Percentiles rank a stretch among this genome's conserved stretches.
phyloP scores from a whole-genome alignment of 1,140 invertebrate species.

The Melanaphis sacchari region DNA sequence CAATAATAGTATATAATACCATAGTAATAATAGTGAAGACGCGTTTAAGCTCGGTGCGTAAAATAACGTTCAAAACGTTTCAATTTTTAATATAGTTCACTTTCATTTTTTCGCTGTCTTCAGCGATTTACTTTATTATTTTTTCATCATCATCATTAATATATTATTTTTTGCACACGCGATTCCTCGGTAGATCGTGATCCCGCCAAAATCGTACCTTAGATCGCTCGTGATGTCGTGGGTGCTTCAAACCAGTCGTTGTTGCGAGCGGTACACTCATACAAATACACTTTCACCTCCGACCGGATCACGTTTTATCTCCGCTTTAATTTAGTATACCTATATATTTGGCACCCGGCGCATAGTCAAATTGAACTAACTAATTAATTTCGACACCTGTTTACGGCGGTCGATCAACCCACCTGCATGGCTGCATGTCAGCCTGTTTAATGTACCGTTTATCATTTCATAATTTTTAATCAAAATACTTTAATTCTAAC shows the following conservation, averaged over 20 bases:
- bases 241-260: slow-evolving; percentile 45
- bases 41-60: background rate
- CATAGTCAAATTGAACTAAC: background rate
- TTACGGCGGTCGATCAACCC: slow-evolving; percentile 28
- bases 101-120: slow-evolving; percentile 37
- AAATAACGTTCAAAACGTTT: background rate
- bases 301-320: slow-evolving; percentile 49
- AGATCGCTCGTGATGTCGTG: slow-evolving; percentile 37
- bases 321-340: background rate
- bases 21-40: background rate
- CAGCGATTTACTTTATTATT: slow-evolving; percentile 12
- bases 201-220: slow-evolving; percentile 41
- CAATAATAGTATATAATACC: background rate
- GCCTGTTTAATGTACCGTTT: slow-evolving; percentile 6
- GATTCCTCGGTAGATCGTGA: slow-evolving; percentile 24
- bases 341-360: background rate
- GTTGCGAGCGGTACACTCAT: background rate
- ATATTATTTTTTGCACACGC: background rate
- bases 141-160: slow-evolving; percentile 20
- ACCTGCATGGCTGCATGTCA: background rate
- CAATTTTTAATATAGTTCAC: slow-evolving; percentile 22
- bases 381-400: slow-evolving; percentile 53
- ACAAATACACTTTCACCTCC: slow-evolving; percentile 55
- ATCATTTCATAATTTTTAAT: slow-evolving; percentile 25
- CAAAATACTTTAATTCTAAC: slow-evolving; percentile 14